Base-by-base conservation (phyloP, 2,113 vertebrate genomes). In the Tapirus terrestris region DNA sequence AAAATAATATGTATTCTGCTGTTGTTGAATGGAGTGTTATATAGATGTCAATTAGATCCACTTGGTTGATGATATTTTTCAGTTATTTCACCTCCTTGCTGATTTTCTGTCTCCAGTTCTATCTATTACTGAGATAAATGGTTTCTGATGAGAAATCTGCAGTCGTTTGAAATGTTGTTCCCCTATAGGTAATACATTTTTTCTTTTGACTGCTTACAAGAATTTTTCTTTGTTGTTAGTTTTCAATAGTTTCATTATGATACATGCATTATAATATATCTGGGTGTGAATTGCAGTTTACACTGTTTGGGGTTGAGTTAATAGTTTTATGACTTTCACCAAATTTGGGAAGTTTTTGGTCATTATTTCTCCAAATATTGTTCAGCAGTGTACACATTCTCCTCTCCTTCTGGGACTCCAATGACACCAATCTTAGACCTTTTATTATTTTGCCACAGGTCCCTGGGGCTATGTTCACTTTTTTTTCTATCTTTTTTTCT, bases 61-160 rank as follows among this genome's bases (percentile, higher is more conserved):
- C 17, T 33, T 68, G 20, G 63, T 8, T 77, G 29, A 77, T 84
- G 58, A 16, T 72, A 65, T 81, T 67, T 79, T 92, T 75, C 58
- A 36, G 17, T 81, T 67, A 51, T 75, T 89, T 56, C 27, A 89
- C 79, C 36, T 76, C 48, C 51, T 80, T 96, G 53, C 39, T 77
- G 43, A 79, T 90, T 93, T 90, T 85, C 70, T 72, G 29, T 68
- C 70, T 89, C 20, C 68, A 16, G 27, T 43, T 91, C n/a, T 94
- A 58, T 89, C 43, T 87, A 48, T 75, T 65, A 53, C 45, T 65
- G 31, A 56, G 17, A 56, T 82, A 48, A 51, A 60, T 75, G 36
- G 1, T 79, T 90, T 53, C 72, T 53, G 18, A 17, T 79, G 23
- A 77, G 45, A 79, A 72, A 73, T 79, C 14, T 43, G 23, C 29